phyloP scores from a whole-genome alignment of 2,113 vertebrate species.

The Sarotherodon lohbergeri region DNA sequence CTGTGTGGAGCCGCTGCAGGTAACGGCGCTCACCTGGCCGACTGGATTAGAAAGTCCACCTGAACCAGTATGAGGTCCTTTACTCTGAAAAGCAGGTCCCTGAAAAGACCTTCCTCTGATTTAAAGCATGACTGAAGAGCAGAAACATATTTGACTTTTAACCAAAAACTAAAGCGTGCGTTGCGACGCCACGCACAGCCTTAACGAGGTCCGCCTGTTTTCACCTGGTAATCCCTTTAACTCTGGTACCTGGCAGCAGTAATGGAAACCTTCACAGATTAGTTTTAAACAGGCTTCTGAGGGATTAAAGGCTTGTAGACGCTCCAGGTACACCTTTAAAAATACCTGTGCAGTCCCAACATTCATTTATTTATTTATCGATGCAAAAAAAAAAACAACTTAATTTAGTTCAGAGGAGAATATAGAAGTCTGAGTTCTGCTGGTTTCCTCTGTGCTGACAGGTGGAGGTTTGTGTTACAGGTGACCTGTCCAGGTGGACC shows the following conservation, averaged over 20 bases:
- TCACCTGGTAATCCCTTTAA: neutral
- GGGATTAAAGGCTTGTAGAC: neutral
- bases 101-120: neutral
- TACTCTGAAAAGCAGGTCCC: neutral
- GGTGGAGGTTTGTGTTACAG: neutral
- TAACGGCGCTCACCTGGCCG: neutral
- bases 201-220: neutral
- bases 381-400: neutral
- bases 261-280: neutral
- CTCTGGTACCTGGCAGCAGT: neutral
- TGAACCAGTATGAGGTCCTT: neutral
- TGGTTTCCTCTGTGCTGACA: neutral
- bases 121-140: neutral
- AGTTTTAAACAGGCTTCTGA: neutral
- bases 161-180: neutral
- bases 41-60: neutral
- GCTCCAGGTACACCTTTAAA: neutral
- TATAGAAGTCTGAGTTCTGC: neutral
- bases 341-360: neutral
- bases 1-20: conserved; percentile 31
- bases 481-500: neutral
- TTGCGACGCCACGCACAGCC: neutral
- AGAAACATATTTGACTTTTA: neutral
- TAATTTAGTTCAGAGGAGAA: neutral
- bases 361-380: neutral